Base-by-base conservation (phyloP, 2,113 vertebrate species). In the Phrynocephalus versicolor region DNA sequence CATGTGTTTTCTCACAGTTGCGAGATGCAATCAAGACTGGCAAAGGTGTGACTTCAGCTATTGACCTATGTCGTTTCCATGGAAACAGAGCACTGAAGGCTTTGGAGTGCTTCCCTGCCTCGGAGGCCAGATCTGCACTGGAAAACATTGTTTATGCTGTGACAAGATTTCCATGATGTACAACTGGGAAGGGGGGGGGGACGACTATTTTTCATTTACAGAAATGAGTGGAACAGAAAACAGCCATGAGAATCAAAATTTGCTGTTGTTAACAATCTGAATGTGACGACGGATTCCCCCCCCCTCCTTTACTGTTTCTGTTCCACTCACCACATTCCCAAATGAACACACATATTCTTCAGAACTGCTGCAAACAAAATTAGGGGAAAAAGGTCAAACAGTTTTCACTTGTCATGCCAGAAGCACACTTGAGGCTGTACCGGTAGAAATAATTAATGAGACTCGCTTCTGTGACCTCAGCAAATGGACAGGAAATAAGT, bases 401-500 rank as follows among this genome's bases (percentile, higher is more conserved):
- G 94, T 94, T 96, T 96, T 97, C 91, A n/a, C 96, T 95, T 95
- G 96, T 95, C 93, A 95, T 94, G 96, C 97, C 97, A 97, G 96
- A 90, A 97, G 97, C 96, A 57, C 96, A 97, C 97, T 97, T 96
- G 97, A 98, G 97, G 98, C 97, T 96, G 96, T 95, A 95, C 97
- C 87, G 88, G 96, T 96, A 99, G 98, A 98, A 99, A 99, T 99
- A 98, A 99, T 98, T 99, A 97, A 99, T 99, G 98, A 99, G 98
- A 90, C 94, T 95, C 92, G 81, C 95, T 97, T 94, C 95, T 91
- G 96, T 97, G 97, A 98, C 98, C 97, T 98, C 98, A 97, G 97
- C 97, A 99, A 99, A 99, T 99, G 98, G 98, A 98, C 98, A 98
- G 98, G 98, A 99, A 99, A 98, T 97, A 97, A 98, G 97, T 96